Conservation (phyloP, 2,113 vertebrate species). For the Glaucomys volans region DNA sequence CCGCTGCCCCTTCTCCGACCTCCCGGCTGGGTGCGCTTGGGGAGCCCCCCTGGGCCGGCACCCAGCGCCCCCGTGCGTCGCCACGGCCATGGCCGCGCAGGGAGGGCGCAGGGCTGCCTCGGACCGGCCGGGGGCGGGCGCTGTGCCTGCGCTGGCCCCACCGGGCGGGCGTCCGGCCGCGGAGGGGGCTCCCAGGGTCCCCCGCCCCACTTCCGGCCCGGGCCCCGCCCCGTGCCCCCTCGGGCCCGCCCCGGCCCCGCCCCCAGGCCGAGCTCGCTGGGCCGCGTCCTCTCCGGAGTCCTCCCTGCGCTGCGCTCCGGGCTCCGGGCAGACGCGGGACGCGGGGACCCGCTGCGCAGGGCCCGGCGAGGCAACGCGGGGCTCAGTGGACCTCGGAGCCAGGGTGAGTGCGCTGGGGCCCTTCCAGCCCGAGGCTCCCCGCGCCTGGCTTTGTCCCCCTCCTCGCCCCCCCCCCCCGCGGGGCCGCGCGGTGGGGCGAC, state of each 20-base stretch:
- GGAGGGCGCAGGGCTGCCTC: neutral
- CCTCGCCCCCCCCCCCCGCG: neutral
- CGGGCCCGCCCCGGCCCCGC: neutral
- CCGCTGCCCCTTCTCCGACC: neutral
- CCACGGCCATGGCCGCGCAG: conserved; percentile 34
- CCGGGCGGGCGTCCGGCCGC: too few species aligned
- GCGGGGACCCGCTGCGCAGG: neutral
- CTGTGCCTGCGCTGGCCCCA: neutral
- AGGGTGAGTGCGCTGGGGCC: conserved; percentile 70
- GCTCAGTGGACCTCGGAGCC: neutral
- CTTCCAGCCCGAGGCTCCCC: neutral
- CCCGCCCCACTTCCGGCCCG: conserved; percentile 43
- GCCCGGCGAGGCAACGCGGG: neutral
- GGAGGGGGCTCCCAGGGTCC: neutral
- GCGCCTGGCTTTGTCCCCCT: conserved; percentile 27
- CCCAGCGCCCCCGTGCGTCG: neutral
- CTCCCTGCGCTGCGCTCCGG: neutral
- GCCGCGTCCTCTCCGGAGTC: conserved; percentile 31
- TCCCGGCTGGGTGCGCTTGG: neutral
- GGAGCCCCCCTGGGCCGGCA: neutral
- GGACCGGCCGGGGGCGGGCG: too few species aligned
- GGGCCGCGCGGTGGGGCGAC: neutral
- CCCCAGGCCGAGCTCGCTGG: conserved; percentile 3
- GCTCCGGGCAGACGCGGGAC: neutral
- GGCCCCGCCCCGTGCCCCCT: neutral